Evolutionary conservation across 2,888 invertebrate genomes (phyloP).

Genomic region (Drosophila quasianomalipes): DNA sequence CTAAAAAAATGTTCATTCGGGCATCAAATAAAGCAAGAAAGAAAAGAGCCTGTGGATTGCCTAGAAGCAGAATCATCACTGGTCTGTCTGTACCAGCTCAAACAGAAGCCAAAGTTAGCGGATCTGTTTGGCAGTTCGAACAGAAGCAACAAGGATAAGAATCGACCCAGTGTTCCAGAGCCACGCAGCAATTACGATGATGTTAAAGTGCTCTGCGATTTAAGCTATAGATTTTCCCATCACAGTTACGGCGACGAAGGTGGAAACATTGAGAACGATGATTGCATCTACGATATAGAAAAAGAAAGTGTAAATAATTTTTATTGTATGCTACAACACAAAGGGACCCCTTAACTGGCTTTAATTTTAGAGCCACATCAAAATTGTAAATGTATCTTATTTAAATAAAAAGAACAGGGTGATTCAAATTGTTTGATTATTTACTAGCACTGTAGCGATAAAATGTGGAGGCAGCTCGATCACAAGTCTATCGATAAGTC

Average conservation of each 20-base stretch:
- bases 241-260: conserved; percentile 1
- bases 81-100: neutral
- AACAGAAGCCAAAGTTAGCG: conserved; percentile 2
- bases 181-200: conserved; percentile 25
- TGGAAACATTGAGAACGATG: neutral
- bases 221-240: conserved; percentile 48
- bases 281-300: neutral
- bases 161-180: neutral
- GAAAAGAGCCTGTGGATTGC: neutral
- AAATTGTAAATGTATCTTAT: conserved; percentile 16
- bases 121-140: neutral
- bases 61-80: neutral
- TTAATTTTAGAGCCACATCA: neutral
- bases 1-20: neutral
- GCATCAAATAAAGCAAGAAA: neutral
- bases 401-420: conserved; percentile 16
- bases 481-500: conserved; percentile 26
- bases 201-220: conserved; percentile 58
- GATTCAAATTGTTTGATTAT: neutral
- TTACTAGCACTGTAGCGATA: conserved; percentile 5
- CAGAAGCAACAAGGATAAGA: neutral
- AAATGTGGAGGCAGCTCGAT: conserved; percentile 11
- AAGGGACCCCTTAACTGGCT: neutral
- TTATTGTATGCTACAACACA: conserved; percentile 18
- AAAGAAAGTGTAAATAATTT: conserved; percentile 31